Evolutionary conservation across 53 echinoderm and acorn worm genomes (phyloP).

Genomic region (Zoroaster sp.): DNA sequence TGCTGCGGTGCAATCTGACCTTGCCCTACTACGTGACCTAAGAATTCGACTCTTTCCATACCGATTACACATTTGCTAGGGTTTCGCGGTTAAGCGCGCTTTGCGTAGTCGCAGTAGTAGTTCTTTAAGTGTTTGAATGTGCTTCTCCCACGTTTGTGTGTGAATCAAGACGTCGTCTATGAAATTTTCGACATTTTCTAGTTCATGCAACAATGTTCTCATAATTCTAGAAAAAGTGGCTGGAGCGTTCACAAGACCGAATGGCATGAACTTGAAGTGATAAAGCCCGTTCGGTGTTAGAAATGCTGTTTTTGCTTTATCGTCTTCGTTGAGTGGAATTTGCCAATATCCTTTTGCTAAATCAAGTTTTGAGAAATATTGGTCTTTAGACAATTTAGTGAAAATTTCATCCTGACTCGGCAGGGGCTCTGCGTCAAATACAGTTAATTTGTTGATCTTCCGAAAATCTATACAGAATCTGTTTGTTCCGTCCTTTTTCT

Average conservation of each 20-base stretch:
- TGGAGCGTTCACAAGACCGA: conserved; percentile 66
- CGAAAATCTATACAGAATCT: conserved; percentile 72
- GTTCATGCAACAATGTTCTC: conserved; percentile 6
- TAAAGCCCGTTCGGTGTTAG: conserved; percentile 20
- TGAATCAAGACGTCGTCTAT: conserved; percentile 38
- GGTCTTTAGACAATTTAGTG: conserved; percentile 28
- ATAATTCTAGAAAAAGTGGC: conserved; percentile 33
- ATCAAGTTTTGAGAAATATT: conserved; percentile 65
- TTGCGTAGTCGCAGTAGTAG: conserved; percentile 4
- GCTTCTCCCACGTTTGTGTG: conserved; percentile 31
- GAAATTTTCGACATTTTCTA: conserved; percentile 23
- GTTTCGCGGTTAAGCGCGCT: conserved; percentile 14
- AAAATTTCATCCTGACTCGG: conserved; percentile 70
- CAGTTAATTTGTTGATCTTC: conserved; percentile 57
- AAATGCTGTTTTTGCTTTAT: conserved; percentile 57
- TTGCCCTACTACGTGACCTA: conserved; percentile 35
- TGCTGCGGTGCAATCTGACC: conserved; percentile 19
- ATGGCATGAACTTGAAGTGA: conserved; percentile 58
- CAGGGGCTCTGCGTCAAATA: conserved; percentile 73
- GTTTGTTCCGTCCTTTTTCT: conserved; percentile 63
- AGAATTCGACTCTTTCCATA: conserved; percentile 9
- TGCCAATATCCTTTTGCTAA: conserved; percentile 74
- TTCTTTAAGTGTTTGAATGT: background rate
- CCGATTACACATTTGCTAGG: conserved; percentile 47
- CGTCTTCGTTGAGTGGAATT: conserved; percentile 28